Percentiles rank a stretch among this genome's conserved stretches.
These are phyloP conservation scores for Neopipo cinnamomea DNA, from an alignment of 2,113 vertebrate species.

Conservation along the genomic window DNA sequence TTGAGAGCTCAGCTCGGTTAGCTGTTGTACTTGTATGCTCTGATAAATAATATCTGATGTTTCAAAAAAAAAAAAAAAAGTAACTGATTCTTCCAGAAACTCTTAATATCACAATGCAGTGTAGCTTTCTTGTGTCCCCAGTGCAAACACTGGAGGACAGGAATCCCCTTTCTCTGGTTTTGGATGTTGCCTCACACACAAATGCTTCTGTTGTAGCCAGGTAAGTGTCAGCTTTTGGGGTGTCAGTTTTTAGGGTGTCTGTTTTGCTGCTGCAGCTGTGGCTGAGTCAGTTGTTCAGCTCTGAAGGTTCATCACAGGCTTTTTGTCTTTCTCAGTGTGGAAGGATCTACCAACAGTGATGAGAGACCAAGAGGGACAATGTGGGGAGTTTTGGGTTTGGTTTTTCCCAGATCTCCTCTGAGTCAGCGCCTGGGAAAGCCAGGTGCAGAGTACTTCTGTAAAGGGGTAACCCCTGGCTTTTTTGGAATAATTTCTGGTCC, in stretches of 20 bases:
- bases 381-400: slow-evolving; percentile 25
- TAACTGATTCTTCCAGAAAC: slow-evolving; percentile 19
- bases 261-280: not conserved
- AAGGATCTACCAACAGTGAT: not conserved
- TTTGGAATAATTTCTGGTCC: not conserved
- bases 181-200: not conserved
- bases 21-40: not conserved
- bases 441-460: slow-evolving; percentile 28
- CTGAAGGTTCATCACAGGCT: not conserved
- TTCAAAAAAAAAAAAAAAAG: not conserved
- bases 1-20: not conserved
- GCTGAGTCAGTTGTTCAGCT: not conserved
- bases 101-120: not conserved
- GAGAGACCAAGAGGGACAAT: not conserved
- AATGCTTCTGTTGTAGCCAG: not conserved
- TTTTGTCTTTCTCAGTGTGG: not conserved
- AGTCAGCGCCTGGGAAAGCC: slow-evolving; percentile 29
- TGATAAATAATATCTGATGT: not conserved
- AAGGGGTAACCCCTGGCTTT: not conserved
- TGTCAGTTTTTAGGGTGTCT: not conserved
- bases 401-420: slow-evolving; percentile 49
- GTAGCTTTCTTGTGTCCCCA: not conserved
- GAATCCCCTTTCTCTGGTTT: not conserved
- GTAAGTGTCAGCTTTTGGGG: not conserved
- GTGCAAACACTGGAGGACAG: not conserved